Percentiles rank a stretch among this genome's conserved stretches.
Conservation (phyloP, 2,797 vertebrate species). For the Cottoperca gobio region DNA sequence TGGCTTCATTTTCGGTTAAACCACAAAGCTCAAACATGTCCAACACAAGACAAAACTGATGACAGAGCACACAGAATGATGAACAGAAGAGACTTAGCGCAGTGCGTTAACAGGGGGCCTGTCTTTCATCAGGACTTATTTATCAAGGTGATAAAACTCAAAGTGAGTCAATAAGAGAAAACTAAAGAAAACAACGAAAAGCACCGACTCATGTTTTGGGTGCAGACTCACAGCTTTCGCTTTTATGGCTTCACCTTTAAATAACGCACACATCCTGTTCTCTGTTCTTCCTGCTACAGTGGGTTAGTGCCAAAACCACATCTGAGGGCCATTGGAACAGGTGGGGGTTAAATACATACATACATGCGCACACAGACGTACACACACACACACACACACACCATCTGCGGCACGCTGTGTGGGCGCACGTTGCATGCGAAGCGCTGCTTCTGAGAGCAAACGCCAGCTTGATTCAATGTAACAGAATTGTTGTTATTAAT, state of each 20-base stretch:
- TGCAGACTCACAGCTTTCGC: conserved; percentile 71
- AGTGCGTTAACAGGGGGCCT: conserved; percentile 37
- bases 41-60: conserved; percentile 40
- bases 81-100: conserved; percentile 33
- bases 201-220: conserved; percentile 53
- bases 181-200: conserved; percentile 48
- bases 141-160: conserved; percentile 68
- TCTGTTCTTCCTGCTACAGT: conserved; percentile 52
- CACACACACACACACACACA: conserved; percentile 23
- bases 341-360: conserved; percentile 70
- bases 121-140: conserved; percentile 75
- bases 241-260: conserved; percentile 77
- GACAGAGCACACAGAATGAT: conserved; percentile 49
- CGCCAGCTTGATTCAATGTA: conserved; percentile 45
- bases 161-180: conserved; percentile 68
- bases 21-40: conserved; percentile 11
- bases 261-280: conserved; percentile 74
- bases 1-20: conserved; percentile 43
- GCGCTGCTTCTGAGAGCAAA: conserved; percentile 46
- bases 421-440: conserved; percentile 69
- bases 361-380: conserved; percentile 25
- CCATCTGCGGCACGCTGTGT: conserved; percentile 52
- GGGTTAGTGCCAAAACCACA: conserved; percentile 76
- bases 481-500: conserved; percentile 51
- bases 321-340: conserved; percentile 73